These are phyloP conservation scores for Gymnocheta viridis DNA, from an alignment of 2,888 invertebrate species.

Conservation along the genomic window DNA sequence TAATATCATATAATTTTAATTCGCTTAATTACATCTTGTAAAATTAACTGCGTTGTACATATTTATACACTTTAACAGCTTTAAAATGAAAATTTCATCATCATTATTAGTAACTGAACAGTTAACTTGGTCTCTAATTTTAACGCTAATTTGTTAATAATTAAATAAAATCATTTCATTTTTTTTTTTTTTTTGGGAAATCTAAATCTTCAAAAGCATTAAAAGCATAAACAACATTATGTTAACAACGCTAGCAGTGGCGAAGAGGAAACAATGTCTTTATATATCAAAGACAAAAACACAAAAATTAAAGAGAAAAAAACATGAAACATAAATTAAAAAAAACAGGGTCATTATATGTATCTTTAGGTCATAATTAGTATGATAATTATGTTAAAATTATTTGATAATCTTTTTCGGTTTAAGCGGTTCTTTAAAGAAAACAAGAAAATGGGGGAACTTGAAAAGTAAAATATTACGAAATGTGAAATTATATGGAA, in stretches of 20 bases:
- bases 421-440: background rate
- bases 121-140: background rate
- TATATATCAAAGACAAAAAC: too few species aligned
- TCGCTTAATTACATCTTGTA: background rate
- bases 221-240: background rate
- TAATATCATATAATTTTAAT: too few species aligned
- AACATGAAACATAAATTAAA: background rate
- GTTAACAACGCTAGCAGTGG: background rate
- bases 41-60: conserved; percentile 2
- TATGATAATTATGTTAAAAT: conserved; percentile 34
- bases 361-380: conserved; percentile 35
- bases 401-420: background rate
- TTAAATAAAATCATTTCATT: background rate
- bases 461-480: background rate
- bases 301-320: too few species aligned
- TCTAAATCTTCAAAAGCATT: background rate
- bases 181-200: too few species aligned
- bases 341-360: background rate
- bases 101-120: conserved; percentile 36
- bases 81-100: background rate
- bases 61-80: background rate
- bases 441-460: background rate
- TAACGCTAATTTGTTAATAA: conserved; percentile 28
- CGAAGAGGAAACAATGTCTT: too few species aligned
- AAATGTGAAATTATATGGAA: background rate